phyloP scores from a whole-genome alignment of 2,888 invertebrate genomes.

The Drosophila limbata region DNA sequence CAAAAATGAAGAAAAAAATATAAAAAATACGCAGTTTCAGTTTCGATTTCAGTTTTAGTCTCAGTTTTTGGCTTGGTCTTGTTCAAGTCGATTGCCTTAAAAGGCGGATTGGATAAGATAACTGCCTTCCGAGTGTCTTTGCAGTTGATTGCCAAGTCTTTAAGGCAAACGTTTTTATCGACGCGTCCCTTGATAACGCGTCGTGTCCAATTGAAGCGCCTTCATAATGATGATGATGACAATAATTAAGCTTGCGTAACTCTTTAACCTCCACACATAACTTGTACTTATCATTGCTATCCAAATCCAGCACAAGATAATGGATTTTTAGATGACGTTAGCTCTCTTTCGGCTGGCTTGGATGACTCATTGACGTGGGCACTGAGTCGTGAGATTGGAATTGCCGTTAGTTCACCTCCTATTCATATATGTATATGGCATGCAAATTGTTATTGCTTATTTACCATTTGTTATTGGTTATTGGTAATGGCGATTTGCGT shows the following conservation, averaged over 20 bases:
- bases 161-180: constrained; percentile 62
- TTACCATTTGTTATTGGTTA: background rate
- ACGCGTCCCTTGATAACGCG: constrained; percentile 60
- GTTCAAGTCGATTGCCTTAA: constrained; percentile 49
- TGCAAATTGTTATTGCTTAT: constrained; percentile 38
- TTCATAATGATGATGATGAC: constrained; percentile 3
- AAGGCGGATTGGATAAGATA: constrained; percentile 70
- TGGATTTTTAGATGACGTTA: constrained; percentile 41
- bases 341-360: background rate
- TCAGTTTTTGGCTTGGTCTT: constrained; percentile 2
- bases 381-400: constrained; percentile 34
- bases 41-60: constrained; percentile 16
- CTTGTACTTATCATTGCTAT: constrained; percentile 1
- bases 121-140: constrained; percentile 22
- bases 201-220: constrained; percentile 24
- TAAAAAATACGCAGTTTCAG: constrained; percentile 18
- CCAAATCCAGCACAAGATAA: constrained; percentile 15
- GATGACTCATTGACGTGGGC: constrained; percentile 52
- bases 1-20: constrained; percentile 5
- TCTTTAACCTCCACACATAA: constrained; percentile 10
- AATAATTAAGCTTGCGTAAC: constrained; percentile 39
- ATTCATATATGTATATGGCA: constrained; percentile 46
- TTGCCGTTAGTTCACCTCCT: constrained; percentile 59
- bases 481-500: constrained; percentile 20
- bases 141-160: constrained; percentile 40